Evolutionary conservation across 2,888 invertebrate genomes (phyloP), one percentile per base, ranked within the genome.

Genomic region (Halictus ligatus): DNA sequence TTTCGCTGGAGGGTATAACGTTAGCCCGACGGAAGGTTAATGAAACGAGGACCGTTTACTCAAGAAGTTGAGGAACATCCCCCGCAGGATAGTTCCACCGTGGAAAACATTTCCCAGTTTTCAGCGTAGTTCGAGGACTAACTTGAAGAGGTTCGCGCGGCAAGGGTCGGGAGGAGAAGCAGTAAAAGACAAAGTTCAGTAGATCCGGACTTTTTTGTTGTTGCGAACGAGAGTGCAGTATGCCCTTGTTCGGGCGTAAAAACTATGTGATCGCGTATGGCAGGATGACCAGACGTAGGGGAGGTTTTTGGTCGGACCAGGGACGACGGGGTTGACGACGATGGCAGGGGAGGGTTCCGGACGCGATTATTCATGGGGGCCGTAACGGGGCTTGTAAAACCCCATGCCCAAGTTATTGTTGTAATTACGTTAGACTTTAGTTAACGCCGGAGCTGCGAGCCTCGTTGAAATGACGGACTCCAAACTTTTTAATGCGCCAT

Each of bases 51-150:
- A 40, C 40, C 40, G 67, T 69, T 40, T 69, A 18, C 35, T 69
- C 18, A 21, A 69, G 67, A 69, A 69, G 35, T 69, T 40, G 67
- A 69, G 67, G 4, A 40, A 40, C 40, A 69, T 69, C 35, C 4
- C 64, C 29, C 64, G 18, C 15, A 29, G 64, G 29, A 64, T 29
- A 64, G 64, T 29, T 18, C 29, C 29, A 29, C 18, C 29, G 64
- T 64, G 18, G 29, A 64, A 64, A 64, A 64, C 64, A 64, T 64
- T 64, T 64, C 64, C 29, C 29, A 64, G 29, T 64, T 64, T 64
- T 29, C 7, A 29, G 64, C 29, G 64, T 29, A 64, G 29, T 64
- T 64, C 29, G 15, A 18, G 29, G 64, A 64, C 29, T 29, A 18
- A 64, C 64, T 64, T 29, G 64, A 29, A 64, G 64, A 64, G 29